phyloP scores from a whole-genome alignment of 2,113 vertebrate species.

The Parus major region DNA sequence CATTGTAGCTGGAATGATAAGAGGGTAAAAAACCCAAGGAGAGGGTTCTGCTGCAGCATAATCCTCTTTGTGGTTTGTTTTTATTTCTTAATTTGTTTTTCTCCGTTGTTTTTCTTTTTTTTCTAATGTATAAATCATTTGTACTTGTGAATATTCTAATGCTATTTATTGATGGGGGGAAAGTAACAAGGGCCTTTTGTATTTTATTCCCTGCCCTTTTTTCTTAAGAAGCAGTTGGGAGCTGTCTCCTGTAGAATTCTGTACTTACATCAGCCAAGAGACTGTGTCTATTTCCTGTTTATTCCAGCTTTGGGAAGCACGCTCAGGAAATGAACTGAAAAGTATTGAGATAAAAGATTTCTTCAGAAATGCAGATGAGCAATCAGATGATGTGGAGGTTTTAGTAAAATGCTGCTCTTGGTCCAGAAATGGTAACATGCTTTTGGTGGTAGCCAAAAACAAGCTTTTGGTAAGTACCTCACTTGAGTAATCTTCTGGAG shows the following conservation, averaged over 20 bases:
- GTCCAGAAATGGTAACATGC: slow-evolving; percentile 79
- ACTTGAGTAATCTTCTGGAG: background rate
- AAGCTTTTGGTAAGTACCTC: slow-evolving; percentile 84
- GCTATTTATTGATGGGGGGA: background rate
- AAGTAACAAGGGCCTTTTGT: background rate
- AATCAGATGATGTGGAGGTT: slow-evolving; percentile 79
- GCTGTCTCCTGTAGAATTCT: background rate
- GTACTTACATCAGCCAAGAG: background rate
- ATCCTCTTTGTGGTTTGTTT: background rate
- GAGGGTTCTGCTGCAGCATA: background rate
- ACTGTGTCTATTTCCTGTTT: background rate
- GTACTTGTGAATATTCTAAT: background rate
- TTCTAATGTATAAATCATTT: background rate
- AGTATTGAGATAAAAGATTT: slow-evolving; percentile 78
- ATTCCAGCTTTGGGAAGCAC: slow-evolving; percentile 84
- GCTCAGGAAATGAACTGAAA: slow-evolving; percentile 85
- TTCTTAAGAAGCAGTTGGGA: background rate
- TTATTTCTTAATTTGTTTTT: background rate
- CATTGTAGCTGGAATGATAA: background rate
- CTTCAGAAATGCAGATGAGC: slow-evolving; percentile 76
- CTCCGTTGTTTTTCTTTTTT: too few species aligned
- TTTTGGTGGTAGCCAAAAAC: slow-evolving; percentile 87
- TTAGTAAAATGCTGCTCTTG: slow-evolving; percentile 89
- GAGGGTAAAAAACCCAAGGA: background rate
- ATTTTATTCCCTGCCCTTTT: background rate